Percentiles rank a stretch among this genome's conserved stretches.
Evolutionary conservation across 2,888 invertebrate species (phyloP).

Genomic region (Drosophila subquinaria): DNA sequence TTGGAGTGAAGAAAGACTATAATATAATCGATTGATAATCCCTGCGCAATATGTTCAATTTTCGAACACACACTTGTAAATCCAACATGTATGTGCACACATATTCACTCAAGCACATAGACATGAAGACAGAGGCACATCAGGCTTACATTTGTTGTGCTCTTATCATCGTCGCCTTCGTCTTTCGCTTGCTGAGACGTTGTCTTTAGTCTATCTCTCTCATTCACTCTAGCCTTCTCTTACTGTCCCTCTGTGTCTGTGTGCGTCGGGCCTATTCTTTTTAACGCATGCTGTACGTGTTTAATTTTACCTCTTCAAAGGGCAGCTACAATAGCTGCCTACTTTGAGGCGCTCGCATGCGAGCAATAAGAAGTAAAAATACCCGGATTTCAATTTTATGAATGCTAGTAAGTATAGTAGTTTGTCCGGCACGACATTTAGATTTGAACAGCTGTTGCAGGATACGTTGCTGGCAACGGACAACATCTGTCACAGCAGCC

Average conservation of each 20-base stretch:
- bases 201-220: constrained; percentile 8
- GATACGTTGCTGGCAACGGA: constrained; percentile 16
- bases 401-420: constrained; percentile 43
- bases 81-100: background rate
- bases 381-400: constrained; percentile 12
- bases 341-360: constrained; percentile 35
- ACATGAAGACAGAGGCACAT: background rate
- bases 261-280: constrained; percentile 30
- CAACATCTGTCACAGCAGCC: constrained; percentile 48
- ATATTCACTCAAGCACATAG: background rate
- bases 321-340: constrained; percentile 16
- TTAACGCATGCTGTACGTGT: constrained; percentile 47
- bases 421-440: constrained; percentile 8
- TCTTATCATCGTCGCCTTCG: constrained; percentile 34
- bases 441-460: constrained; percentile 51
- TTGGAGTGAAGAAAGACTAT: background rate
- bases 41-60: constrained; percentile 57
- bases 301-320: constrained; percentile 53
- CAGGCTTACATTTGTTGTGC: constrained; percentile 32
- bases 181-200: constrained; percentile 3
- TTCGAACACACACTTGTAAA: constrained; percentile 28
- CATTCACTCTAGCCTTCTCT: constrained; percentile 7
- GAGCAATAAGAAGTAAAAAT: background rate
- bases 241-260: background rate
- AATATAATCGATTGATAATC: constrained; percentile 59